Percentiles rank a stretch among this genome's conserved stretches.
Conservation (phyloP, 2,797 vertebrate species). For the Carduelis carduelis region DNA sequence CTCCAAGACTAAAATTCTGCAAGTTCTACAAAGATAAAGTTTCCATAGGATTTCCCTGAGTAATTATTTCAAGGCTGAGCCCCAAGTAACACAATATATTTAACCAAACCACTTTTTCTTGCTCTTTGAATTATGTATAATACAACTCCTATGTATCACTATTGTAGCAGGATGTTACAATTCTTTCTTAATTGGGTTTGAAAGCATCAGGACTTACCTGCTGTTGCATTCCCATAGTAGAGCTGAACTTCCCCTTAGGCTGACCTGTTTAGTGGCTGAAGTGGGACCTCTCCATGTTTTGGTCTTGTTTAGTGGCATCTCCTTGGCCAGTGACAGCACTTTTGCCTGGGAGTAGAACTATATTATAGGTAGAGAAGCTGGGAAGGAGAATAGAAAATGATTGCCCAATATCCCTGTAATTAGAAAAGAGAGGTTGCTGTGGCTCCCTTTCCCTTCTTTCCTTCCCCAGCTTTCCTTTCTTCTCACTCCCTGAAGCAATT, state of each 20-base stretch:
- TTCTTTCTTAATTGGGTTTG: not conserved
- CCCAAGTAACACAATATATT: not conserved
- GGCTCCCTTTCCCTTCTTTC: not conserved
- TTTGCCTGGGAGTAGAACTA: not conserved
- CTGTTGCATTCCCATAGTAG: not conserved
- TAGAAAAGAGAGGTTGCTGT: not conserved
- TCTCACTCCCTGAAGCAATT: not conserved
- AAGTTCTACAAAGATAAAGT: not conserved
- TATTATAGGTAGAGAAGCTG: not conserved
- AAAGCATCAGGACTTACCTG: not conserved
- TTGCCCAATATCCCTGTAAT: not conserved
- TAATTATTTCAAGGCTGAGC: not conserved
- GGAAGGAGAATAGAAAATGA: not conserved
- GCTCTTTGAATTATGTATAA: not conserved
- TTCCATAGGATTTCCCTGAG: not conserved
- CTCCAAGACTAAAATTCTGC: not conserved
- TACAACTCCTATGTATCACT: not conserved
- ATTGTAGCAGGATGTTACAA: not conserved
- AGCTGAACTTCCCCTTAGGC: not conserved
- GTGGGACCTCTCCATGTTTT: not conserved
- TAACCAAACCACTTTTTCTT: not conserved
- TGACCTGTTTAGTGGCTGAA: not conserved
- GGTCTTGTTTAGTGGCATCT: not conserved
- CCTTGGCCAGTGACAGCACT: not conserved
- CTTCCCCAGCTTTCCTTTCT: not conserved